Conservation (phyloP, 2,797 vertebrate genomes). For the Trichosurus vulpecula region DNA sequence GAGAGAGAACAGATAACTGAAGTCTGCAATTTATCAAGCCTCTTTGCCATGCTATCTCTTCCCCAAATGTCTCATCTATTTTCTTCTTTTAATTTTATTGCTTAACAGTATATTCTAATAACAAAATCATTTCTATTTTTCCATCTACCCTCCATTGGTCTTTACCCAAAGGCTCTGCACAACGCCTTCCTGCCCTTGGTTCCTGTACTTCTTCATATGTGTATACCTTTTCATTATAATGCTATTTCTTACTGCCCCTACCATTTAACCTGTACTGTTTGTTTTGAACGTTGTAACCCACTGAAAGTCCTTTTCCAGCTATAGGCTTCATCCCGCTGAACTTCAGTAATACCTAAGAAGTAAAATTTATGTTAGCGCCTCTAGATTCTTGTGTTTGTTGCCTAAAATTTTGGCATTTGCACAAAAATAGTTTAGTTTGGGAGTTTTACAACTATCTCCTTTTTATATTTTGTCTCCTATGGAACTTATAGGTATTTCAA, state of each 20-base stretch:
- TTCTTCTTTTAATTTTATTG: no score
- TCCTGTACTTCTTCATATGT: no score
- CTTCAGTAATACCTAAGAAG: background rate
- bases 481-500: background rate
- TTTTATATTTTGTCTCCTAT: background rate
- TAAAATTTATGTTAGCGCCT: background rate
- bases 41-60: background rate
- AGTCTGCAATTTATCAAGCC: background rate
- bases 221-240: no score
- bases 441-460: no score
- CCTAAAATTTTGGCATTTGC: background rate
- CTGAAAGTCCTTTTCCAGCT: background rate
- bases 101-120: no score
- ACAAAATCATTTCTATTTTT: no score
- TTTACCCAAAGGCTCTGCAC: no score
- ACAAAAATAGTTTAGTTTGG: background rate
- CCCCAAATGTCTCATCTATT: no score
- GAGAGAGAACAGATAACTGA: background rate
- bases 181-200: no score
- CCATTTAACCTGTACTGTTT: background rate
- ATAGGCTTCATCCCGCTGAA: background rate
- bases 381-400: background rate
- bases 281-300: background rate
- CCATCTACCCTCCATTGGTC: no score
- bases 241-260: background rate